Conservation (phyloP, 2,113 vertebrate species). For the Bombycilla garrulus region DNA sequence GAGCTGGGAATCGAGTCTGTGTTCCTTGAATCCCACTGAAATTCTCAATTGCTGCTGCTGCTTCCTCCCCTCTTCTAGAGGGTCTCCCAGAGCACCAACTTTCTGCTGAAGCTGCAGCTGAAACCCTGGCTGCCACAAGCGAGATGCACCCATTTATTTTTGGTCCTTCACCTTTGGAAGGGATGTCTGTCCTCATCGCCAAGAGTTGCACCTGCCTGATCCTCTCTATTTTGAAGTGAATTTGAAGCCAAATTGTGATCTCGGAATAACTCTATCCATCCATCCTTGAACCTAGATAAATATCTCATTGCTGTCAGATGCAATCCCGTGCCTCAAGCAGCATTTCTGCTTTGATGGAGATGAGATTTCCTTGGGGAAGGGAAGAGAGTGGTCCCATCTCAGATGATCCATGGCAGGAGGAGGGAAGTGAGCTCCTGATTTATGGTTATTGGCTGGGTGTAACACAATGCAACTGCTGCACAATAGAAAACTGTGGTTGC, state of each 20-base stretch:
- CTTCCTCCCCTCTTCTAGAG: not conserved
- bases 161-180: not conserved
- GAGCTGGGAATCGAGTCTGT: not conserved
- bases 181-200: not conserved
- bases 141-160: not conserved
- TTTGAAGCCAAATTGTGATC: not conserved
- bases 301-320: not conserved
- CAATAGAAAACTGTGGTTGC: not conserved
- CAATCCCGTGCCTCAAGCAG: not conserved
- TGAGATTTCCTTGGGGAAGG: not conserved
- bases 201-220: not conserved
- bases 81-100: not conserved
- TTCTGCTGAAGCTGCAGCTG: not conserved
- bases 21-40: not conserved
- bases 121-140: not conserved
- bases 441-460: not conserved
- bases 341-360: not conserved
- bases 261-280: not conserved
- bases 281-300: not conserved
- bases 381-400: not conserved
- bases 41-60: not conserved
- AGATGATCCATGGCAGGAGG: not conserved
- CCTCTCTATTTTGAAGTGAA: not conserved
- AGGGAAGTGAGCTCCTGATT: not conserved
- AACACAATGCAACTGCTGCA: not conserved